Conservation (phyloP, 2,888 invertebrate species). For the Arenicola marina region DNA sequence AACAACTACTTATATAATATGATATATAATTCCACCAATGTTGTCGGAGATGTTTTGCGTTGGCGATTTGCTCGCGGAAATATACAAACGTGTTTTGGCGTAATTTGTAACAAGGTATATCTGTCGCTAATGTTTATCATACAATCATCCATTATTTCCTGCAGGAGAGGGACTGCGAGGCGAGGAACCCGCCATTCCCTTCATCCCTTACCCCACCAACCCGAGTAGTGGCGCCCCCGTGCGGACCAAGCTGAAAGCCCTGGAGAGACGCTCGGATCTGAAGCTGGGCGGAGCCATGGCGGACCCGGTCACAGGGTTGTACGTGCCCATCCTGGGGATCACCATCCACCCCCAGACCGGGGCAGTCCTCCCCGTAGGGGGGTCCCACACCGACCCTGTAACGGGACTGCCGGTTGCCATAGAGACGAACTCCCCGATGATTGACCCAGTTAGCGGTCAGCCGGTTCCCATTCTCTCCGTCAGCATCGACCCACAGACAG, state of each 20-base stretch:
- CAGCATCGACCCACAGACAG: slow-evolving; percentile 47
- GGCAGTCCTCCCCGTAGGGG: slow-evolving; percentile 50
- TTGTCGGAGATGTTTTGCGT: too few species aligned
- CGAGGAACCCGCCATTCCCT: slow-evolving; percentile 51
- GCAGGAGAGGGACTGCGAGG: slow-evolving; percentile 49
- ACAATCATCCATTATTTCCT: too few species aligned
- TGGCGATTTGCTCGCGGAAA: too few species aligned
- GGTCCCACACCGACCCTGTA: slow-evolving; percentile 55
- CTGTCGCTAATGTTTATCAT: too few species aligned
- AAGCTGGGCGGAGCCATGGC: slow-evolving; percentile 48
- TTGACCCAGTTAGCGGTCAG: slow-evolving; percentile 47
- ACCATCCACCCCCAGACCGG: slow-evolving; percentile 55
- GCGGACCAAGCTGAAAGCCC: slow-evolving; percentile 43
- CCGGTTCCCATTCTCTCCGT: slow-evolving; percentile 56
- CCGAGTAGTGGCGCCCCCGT: slow-evolving; percentile 41
- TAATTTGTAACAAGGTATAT: too few species aligned
- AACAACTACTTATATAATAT: too few species aligned
- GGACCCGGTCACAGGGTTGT: slow-evolving; percentile 51
- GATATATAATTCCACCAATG: too few species aligned
- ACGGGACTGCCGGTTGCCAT: slow-evolving; percentile 55
- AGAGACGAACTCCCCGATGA: slow-evolving; percentile 55
- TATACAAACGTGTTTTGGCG: too few species aligned
- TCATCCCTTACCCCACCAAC: slow-evolving; percentile 48
- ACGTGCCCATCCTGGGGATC: slow-evolving; percentile 55
- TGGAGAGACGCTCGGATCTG: slow-evolving; percentile 46